Base-by-base conservation (phyloP, 2,113 vertebrate genomes). In the Notarius quadriscutis region DNA sequence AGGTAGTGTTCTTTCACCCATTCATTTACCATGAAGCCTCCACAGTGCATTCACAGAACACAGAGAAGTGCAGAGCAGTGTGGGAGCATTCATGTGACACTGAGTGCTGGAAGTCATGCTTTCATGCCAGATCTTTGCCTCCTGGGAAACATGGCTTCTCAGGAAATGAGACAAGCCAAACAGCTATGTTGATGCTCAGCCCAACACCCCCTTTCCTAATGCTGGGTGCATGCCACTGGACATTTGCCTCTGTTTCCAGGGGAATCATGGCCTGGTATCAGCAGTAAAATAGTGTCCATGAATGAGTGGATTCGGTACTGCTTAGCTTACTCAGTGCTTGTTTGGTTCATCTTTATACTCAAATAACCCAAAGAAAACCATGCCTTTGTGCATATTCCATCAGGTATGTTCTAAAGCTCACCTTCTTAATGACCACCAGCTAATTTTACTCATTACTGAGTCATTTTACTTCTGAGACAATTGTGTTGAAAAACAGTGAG, bases 31-130 rank as follows among this genome's bases (percentile, higher is more conserved):
- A 58, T 60, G 17, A 84, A 82, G 84, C 87, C 69, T 83, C 72
- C 71, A 62, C 81, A 84, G 10, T 84, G 65, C 79, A 71, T 81
- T 69, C 78, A 83, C 65, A 55, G 86, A 81, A 81, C 72, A 79
- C 62, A 80, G 86, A 48, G 71, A 71, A 84, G 69, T 71, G 80
- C 11, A 48, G 60, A 79, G 69, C 30, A 80, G 71, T 83, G 86
- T 87, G 67, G 60, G 57, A 57, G 78, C 58, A 69, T 88, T 65
- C 67, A 63, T 81, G 77, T 85, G 84, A 81, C 20, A 82, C 63
- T 84, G 84, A 71, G 67, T 83, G 89, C 85, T 88, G 62, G 71
- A 89, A 85, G 86, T 86, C 86, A 83, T 83, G 84, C 84, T 85
- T 63, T 63, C 48, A 57, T 88, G 87, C 84, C 79, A 53, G 20